These are phyloP conservation scores for Eremobia ochroleuca DNA, from an alignment of 2,888 invertebrate species.

Conservation along the genomic window DNA sequence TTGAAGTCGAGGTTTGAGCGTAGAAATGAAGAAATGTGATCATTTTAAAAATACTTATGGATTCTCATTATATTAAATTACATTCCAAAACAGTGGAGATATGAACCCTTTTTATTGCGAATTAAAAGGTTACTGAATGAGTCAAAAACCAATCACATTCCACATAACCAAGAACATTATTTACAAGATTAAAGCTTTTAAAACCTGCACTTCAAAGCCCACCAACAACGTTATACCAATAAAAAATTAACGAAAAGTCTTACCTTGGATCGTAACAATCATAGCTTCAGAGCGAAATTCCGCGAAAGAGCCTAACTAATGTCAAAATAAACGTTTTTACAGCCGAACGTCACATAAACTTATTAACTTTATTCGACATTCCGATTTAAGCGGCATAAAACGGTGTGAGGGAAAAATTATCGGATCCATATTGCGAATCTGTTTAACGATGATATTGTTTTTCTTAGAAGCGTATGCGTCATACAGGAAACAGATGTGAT, in stretches of 20 bases:
- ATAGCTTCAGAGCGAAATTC: slow-evolving; percentile 77
- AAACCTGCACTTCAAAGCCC: slow-evolving; percentile 32
- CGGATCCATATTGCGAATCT: slow-evolving; percentile 72
- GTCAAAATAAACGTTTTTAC: slow-evolving; percentile 80
- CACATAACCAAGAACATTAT: slow-evolving; percentile 16
- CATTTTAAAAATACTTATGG: not conserved
- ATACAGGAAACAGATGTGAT: slow-evolving; percentile 45
- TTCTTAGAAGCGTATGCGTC: slow-evolving; percentile 73
- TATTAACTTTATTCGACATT: slow-evolving; percentile 86
- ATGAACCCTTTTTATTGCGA: not conserved
- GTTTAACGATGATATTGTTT: slow-evolving; percentile 53
- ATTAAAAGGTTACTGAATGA: slow-evolving; percentile 26
- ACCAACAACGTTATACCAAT: slow-evolving; percentile 58
- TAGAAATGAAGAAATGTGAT: not conserved
- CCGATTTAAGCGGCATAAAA: slow-evolving; percentile 76
- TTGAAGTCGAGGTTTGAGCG: not conserved
- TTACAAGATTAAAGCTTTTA: slow-evolving; percentile 27
- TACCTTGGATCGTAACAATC: slow-evolving; percentile 74
- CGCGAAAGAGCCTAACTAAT: slow-evolving; percentile 77
- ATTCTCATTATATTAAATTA: not conserved
- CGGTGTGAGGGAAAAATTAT: slow-evolving; percentile 64
- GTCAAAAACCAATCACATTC: slow-evolving; percentile 39
- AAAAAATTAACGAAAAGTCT: slow-evolving; percentile 64
- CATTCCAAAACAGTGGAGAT: not conserved
- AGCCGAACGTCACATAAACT: slow-evolving; percentile 82